Conservation (phyloP, 2,797 vertebrate genomes). For the Craterocephalus amniculus region DNA sequence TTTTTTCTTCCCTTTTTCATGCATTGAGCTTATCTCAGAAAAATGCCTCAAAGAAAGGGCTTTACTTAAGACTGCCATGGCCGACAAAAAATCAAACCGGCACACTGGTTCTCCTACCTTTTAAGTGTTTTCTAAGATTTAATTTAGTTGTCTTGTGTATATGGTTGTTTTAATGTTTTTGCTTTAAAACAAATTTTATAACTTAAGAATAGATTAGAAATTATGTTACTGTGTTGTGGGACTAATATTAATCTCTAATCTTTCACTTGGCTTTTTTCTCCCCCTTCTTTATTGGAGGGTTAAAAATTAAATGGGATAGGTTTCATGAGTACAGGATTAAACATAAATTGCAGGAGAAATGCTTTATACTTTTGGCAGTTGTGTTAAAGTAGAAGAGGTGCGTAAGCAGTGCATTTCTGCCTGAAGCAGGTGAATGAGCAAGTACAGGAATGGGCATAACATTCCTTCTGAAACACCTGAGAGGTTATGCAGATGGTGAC, state of each 20-base stretch:
- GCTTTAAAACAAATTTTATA: background rate
- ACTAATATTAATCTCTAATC: no score
- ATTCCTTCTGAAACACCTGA: slow-evolving; percentile 76
- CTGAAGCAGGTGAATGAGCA: slow-evolving; percentile 58
- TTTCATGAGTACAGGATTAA: slow-evolving; percentile 21
- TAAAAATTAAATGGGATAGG: background rate
- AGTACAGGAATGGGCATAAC: slow-evolving; percentile 62
- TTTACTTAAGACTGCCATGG: slow-evolving; percentile 3
- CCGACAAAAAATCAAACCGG: background rate
- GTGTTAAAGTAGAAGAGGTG: background rate
- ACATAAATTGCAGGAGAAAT: slow-evolving; percentile 16
- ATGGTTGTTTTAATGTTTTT: background rate
- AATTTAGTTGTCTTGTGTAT: background rate
- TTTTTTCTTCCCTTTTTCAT: background rate
- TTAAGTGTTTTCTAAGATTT: slow-evolving; percentile 26
- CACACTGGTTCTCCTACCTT: slow-evolving; percentile 19
- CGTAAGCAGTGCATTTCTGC: slow-evolving; percentile 59
- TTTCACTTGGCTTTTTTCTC: background rate
- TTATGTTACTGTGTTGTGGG: background rate
- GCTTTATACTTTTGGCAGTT: slow-evolving; percentile 20
- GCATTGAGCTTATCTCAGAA: slow-evolving; percentile 8
- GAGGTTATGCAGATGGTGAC: slow-evolving; percentile 65
- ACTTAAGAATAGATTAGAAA: background rate
- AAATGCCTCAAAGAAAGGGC: background rate
- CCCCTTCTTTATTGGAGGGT: background rate